These are phyloP conservation scores for Labroides dimidiatus DNA, from an alignment of 2,797 vertebrate genomes.

Conservation along the genomic window DNA sequence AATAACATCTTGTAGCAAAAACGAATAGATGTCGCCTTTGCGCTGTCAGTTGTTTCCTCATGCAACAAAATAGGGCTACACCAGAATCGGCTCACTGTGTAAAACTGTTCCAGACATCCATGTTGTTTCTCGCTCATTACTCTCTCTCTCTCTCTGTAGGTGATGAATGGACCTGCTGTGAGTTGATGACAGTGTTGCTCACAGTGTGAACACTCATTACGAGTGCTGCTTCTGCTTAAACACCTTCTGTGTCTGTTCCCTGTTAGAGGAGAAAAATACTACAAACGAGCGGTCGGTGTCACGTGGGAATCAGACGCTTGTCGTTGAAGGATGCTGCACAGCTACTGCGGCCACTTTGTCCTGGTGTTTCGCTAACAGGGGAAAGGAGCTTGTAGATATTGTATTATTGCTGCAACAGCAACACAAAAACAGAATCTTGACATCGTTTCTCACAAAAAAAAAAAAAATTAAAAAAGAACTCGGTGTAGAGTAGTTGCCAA, in stretches of 20 bases:
- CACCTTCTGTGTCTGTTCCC: slow-evolving; percentile 25
- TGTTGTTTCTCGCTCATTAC: neutral
- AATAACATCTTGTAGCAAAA: slow-evolving; percentile 46
- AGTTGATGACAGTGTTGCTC: slow-evolving; percentile 24
- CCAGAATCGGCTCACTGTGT: neutral
- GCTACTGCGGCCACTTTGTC: slow-evolving; percentile 24
- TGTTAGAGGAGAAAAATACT: slow-evolving; percentile 2
- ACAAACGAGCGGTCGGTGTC: slow-evolving; percentile 3
- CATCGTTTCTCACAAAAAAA: slow-evolving; percentile 31
- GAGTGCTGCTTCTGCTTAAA: slow-evolving; percentile 57
- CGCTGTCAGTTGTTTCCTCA: neutral
- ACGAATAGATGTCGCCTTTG: neutral
- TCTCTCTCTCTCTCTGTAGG: neutral
- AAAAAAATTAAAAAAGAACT: no score
- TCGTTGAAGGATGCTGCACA: slow-evolving; percentile 9
- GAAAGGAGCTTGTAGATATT: slow-evolving; percentile 64
- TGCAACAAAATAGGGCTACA: neutral
- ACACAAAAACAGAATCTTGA: slow-evolving; percentile 47
- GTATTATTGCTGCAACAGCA: slow-evolving; percentile 56
- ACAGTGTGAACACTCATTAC: slow-evolving; percentile 60
- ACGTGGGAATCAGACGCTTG: slow-evolving; percentile 3
- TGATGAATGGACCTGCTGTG: neutral
- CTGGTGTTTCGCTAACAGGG: slow-evolving; percentile 11
- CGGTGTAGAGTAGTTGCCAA: slow-evolving; percentile 37
- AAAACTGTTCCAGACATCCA: neutral